These are phyloP conservation scores for Pseudolaguvia tuberculata DNA, from an alignment of 2,113 vertebrate genomes.

Conservation along the genomic window DNA sequence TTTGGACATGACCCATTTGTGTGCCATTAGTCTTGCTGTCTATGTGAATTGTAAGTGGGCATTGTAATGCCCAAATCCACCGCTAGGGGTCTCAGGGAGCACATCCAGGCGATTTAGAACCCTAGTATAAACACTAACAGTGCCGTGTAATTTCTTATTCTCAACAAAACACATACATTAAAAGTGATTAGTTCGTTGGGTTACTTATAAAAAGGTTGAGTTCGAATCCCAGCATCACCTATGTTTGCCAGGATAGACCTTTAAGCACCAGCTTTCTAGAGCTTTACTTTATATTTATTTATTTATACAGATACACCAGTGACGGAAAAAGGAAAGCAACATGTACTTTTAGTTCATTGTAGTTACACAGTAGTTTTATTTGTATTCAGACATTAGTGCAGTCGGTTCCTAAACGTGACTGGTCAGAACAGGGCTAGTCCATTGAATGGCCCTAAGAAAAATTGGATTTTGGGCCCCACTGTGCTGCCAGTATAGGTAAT, in stretches of 20 bases:
- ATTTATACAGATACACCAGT: no score
- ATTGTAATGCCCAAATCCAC: neutral
- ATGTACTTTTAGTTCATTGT: no score
- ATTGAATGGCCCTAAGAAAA: no score
- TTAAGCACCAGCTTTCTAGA: neutral
- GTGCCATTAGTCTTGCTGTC: neutral
- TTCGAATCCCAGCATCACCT: neutral
- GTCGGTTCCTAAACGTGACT: no score
- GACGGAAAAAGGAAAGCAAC: no score
- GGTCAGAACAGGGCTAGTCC: no score
- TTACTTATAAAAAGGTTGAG: neutral
- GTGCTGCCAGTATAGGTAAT: no score
- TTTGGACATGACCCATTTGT: constrained; percentile 5
- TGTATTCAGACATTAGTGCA: no score
- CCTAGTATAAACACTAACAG: neutral
- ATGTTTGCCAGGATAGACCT: neutral
- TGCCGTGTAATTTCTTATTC: neutral
- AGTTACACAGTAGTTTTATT: no score
- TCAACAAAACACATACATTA: neutral
- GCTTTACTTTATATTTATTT: no score
- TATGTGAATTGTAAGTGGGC: neutral
- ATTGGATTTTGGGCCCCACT: no score
- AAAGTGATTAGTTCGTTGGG: neutral
- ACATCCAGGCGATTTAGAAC: neutral
- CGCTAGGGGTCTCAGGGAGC: neutral